These are phyloP conservation scores for Thunnus albacares DNA, from an alignment of 2,797 vertebrate genomes.

Conservation along the genomic window DNA sequence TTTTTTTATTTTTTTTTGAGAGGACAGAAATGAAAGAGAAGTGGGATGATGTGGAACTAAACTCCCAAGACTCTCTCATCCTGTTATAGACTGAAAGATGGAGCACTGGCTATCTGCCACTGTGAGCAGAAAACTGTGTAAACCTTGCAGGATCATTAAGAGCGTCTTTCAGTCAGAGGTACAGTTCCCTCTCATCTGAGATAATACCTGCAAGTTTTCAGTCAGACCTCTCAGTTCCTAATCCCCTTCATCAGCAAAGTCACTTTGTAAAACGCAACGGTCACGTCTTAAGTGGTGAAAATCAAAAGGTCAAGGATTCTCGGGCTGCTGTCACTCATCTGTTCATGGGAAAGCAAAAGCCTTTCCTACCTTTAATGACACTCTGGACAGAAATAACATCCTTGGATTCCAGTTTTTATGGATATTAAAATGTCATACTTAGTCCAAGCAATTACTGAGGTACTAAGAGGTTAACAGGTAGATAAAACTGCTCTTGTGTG, in stretches of 20 bases:
- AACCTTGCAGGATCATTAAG: not conserved
- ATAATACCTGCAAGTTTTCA: constrained; percentile 7
- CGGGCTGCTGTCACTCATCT: not conserved
- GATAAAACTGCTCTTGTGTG: not conserved
- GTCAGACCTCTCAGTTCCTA: constrained; percentile 15
- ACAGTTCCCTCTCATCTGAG: not conserved
- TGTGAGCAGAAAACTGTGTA: not conserved
- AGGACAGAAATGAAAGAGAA: constrained; percentile 34
- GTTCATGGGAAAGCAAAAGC: not conserved
- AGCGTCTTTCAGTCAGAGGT: constrained; percentile 9
- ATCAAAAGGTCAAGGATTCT: constrained; percentile 1
- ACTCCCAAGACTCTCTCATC: not conserved
- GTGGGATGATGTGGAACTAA: not conserved
- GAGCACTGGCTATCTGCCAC: not conserved
- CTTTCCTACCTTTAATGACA: not conserved
- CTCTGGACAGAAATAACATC: not conserved
- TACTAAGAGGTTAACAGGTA: not conserved
- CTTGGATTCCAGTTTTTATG: too few species aligned
- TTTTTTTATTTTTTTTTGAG: not conserved
- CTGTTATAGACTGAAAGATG: not conserved
- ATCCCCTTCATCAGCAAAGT: constrained; percentile 22
- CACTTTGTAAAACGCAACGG: constrained; percentile 3
- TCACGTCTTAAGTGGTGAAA: constrained; percentile 6
- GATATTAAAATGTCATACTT: not conserved
- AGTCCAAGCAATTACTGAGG: not conserved